phyloP scores from a whole-genome alignment of 2,797 vertebrate species.

The Dendrocincla tyrannina region DNA sequence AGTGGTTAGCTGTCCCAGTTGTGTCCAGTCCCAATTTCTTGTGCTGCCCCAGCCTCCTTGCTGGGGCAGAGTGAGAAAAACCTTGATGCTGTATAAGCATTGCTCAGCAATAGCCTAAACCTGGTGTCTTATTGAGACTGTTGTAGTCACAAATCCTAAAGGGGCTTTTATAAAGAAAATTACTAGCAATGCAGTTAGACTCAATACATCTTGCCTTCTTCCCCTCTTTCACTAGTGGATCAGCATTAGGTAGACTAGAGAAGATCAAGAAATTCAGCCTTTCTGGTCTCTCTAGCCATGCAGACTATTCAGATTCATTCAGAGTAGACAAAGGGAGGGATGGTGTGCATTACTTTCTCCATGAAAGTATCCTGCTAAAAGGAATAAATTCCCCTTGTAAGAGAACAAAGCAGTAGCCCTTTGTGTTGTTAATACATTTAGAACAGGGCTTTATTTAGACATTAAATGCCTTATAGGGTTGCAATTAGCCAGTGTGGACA shows the following conservation, averaged over 20 bases:
- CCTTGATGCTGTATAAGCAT: not conserved
- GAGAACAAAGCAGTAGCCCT: not conserved
- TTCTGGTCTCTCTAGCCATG: not conserved
- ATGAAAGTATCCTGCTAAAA: not conserved
- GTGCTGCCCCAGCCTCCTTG: rapidly evolving
- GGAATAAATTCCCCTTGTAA: not conserved
- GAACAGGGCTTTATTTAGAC: not conserved
- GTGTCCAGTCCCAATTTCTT: not conserved
- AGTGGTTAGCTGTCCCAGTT: not conserved
- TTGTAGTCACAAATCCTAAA: not conserved
- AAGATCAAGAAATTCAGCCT: not conserved
- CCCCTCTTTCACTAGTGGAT: not conserved
- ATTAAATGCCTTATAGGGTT: not conserved
- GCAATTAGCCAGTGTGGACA: not conserved
- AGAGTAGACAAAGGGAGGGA: not conserved
- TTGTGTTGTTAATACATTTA: not conserved
- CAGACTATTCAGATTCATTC: not conserved
- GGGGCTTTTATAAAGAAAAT: not conserved
- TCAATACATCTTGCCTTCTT: not conserved
- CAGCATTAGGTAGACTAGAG: not conserved
- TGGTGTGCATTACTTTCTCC: not conserved
- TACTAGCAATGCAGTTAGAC: not conserved
- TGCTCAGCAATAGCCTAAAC: not conserved
- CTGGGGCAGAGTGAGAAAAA: not conserved
- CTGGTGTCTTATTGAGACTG: rapidly evolving